phyloP scores from a whole-genome alignment of 2,888 invertebrate genomes.

The Melanostoma mellinum region DNA sequence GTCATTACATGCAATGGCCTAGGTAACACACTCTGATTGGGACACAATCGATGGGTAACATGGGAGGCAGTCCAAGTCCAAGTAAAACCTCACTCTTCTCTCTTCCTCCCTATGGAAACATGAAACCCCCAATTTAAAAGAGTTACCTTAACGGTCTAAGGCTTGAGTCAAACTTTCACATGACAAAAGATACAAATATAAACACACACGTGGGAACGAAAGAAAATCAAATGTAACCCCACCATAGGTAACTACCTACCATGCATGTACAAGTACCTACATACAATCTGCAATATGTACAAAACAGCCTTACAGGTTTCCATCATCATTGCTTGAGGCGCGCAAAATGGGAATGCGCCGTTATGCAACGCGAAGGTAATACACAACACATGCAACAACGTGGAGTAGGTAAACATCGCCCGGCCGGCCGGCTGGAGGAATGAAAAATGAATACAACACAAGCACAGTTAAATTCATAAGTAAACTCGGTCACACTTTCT shows the following conservation, averaged over 20 bases:
- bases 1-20: slow-evolving; percentile 49
- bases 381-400: slow-evolving; percentile 40
- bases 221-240: slow-evolving; percentile 41
- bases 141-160: slow-evolving; percentile 63
- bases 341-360: slow-evolving; percentile 69
- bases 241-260: neutral
- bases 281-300: no score
- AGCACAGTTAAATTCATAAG: slow-evolving; percentile 60
- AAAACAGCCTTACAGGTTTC: slow-evolving; percentile 52
- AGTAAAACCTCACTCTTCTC: slow-evolving; percentile 45
- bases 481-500: slow-evolving; percentile 72
- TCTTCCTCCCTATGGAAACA: slow-evolving; percentile 19
- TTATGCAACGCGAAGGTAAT: slow-evolving; percentile 67
- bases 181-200: slow-evolving; percentile 16
- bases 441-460: neutral
- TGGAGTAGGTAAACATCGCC: slow-evolving; percentile 16
- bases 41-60: slow-evolving; percentile 64
- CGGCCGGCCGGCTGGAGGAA: slow-evolving; percentile 24
- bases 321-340: slow-evolving; percentile 56
- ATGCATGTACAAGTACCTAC: no score
- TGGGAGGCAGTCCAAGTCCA: slow-evolving; percentile 58
- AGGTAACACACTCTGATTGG: slow-evolving; percentile 38
- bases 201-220: slow-evolving; percentile 55
- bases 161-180: slow-evolving; percentile 63
- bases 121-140: slow-evolving; percentile 42